These are phyloP conservation scores for Vidua macroura DNA, from an alignment of 2,113 vertebrate species.

Conservation along the genomic window DNA sequence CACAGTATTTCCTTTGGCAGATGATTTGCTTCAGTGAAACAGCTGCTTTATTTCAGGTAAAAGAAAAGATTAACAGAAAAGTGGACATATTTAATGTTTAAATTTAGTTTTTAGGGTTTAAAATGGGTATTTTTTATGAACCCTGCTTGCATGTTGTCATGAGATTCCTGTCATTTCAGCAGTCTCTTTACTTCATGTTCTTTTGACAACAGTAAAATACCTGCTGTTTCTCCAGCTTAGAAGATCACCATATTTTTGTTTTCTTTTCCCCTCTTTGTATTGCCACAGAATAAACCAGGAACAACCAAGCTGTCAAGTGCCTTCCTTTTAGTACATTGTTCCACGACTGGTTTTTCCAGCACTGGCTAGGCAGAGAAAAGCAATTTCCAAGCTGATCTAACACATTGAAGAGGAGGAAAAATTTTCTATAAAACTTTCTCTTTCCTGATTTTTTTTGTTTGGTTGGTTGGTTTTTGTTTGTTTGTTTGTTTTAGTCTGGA, in stretches of 20 bases:
- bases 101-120: neutral
- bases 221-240: neutral
- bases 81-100: neutral
- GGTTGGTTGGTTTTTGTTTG: neutral
- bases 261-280: neutral
- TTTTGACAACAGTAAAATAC: neutral
- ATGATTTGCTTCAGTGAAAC: neutral
- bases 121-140: neutral
- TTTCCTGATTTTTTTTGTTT: neutral
- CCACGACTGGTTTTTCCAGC: neutral
- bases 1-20: neutral
- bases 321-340: neutral
- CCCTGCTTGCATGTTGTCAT: neutral
- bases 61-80: neutral
- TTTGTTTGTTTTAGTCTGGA: neutral
- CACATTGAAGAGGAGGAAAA: accelerated
- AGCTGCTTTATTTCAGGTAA: neutral
- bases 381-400: neutral
- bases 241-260: neutral
- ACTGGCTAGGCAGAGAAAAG: neutral
- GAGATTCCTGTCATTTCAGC: neutral
- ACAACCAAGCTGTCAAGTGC: neutral
- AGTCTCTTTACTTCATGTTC: neutral
- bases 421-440: neutral
- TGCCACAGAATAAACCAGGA: neutral